These are phyloP conservation scores for Syrmaticus mikado DNA, from an alignment of 2,113 vertebrate genomes.

Conservation along the genomic window DNA sequence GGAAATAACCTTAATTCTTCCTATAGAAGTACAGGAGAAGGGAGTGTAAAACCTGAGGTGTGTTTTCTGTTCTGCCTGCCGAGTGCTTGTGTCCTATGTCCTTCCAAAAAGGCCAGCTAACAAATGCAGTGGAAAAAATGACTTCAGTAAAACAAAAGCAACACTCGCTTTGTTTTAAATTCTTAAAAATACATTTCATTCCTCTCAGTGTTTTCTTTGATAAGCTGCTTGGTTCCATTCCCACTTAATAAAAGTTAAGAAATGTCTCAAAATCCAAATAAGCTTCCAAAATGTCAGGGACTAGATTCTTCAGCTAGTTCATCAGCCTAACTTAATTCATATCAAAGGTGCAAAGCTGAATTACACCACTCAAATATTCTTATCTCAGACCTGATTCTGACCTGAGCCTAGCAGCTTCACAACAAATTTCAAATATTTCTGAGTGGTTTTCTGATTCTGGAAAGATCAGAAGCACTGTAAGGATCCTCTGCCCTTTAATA, in stretches of 20 bases:
- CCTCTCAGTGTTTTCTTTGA: not conserved
- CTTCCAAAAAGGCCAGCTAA: not conserved
- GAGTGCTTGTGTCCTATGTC: not conserved
- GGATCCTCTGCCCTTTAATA: not conserved
- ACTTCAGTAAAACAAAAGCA: constrained; percentile 1
- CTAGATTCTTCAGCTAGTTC: not conserved
- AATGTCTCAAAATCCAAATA: not conserved
- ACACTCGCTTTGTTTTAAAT: not conserved
- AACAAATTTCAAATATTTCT: not conserved
- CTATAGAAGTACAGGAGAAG: not conserved
- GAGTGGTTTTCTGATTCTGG: not conserved
- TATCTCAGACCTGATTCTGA: not conserved
- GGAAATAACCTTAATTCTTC: not conserved
- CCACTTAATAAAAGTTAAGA: not conserved
- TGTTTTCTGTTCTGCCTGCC: not conserved
- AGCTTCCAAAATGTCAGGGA: not conserved
- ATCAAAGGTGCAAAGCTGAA: not conserved
- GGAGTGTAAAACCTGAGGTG: not conserved
- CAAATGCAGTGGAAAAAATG: not conserved
- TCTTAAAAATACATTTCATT: not conserved
- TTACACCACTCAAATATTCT: not conserved
- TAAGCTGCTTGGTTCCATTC: not conserved
- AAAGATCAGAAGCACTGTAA: not conserved
- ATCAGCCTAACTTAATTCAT: not conserved
- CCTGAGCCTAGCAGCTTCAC: not conserved